Evolutionary conservation across 2,888 invertebrate species (phyloP), one percentile per base, ranked within the genome.

Genomic region (Sphinx pinastri): DNA sequence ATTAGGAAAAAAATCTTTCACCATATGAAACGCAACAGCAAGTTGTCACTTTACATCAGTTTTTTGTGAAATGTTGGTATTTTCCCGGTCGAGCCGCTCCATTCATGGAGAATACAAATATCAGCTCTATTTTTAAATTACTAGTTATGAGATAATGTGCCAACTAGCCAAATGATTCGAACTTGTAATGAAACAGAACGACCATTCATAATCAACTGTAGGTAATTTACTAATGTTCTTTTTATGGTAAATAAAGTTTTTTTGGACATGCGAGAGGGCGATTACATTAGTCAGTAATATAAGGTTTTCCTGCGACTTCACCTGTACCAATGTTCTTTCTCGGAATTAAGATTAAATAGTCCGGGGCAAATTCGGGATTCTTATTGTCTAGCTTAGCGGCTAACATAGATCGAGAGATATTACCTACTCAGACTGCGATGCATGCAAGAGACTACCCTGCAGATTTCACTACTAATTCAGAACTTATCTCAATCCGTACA

Each of bases 201-300:
- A 11, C 25, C 25, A 2, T 2, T 25, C 25, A 2, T 25, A 25
- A 2, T 25, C 25, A 25, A 2, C 25, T 45, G 16, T n/a, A 11
- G 60, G 60, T 60, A 45, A 47, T 60, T 60, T n/a, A 60, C 60
- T 60, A 60, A 60, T 60, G 60, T 45, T 16, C 16, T 60, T 60
- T 60, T 60, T 60, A 47, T 47, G 16, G 16, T 47, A 16, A 60
- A 19, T 60, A 5, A 60, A 60, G 60, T 47, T 59, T 60, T 45
- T 60, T n/a, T 60, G 45, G 60, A 60, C 60, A 60, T 60, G 60
- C 60, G 16, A 60, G 12, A 4, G 11, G 16, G 47, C 8, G n/a
- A 60, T 60, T 60, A 60, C 47, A 54, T 16, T 16, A 54, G 8
- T 16, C 10, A 16, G 5, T 38, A 38, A 38, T 38, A 7, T 38